These are phyloP conservation scores for Patiria miniata DNA, from an alignment of 35 echinoderm and acorn worm species.

Conservation along the genomic window DNA sequence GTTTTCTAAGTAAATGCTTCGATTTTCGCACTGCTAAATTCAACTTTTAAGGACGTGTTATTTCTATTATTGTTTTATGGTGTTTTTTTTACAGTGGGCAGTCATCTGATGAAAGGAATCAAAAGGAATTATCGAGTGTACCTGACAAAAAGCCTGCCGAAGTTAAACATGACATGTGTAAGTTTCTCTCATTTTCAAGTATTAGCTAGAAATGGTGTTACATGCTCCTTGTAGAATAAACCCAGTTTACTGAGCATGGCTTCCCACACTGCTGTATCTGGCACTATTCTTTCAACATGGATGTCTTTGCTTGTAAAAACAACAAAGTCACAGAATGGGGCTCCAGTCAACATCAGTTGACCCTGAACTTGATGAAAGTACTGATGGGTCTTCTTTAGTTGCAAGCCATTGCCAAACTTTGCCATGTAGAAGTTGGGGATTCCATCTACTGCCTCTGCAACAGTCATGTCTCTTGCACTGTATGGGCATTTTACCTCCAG, in stretches of 20 bases:
- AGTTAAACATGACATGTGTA: not conserved
- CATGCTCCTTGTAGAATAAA: not conserved
- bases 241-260: not conserved
- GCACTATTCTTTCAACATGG: constrained; percentile 21
- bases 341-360: constrained; percentile 17
- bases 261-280: constrained; percentile 2
- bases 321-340: constrained; percentile 35
- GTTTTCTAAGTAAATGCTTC: too few relatives aligned
- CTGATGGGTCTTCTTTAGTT: constrained; percentile 8
- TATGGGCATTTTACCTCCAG: constrained; percentile 37
- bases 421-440: not conserved
- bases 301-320: constrained; percentile 31
- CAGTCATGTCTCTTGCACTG: constrained; percentile 7
- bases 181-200: not conserved
- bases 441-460: not conserved
- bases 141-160: not conserved
- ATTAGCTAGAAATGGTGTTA: not conserved
- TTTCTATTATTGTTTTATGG: not conserved
- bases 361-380: constrained; percentile 41
- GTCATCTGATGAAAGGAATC: not conserved
- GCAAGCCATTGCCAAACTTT: not conserved
- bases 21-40: too few relatives aligned
- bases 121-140: constrained; percentile 1
- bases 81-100: not conserved
- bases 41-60: too few relatives aligned